Base-by-base conservation (phyloP, 2,888 invertebrate species). In the Enchytraeus crypticus region DNA sequence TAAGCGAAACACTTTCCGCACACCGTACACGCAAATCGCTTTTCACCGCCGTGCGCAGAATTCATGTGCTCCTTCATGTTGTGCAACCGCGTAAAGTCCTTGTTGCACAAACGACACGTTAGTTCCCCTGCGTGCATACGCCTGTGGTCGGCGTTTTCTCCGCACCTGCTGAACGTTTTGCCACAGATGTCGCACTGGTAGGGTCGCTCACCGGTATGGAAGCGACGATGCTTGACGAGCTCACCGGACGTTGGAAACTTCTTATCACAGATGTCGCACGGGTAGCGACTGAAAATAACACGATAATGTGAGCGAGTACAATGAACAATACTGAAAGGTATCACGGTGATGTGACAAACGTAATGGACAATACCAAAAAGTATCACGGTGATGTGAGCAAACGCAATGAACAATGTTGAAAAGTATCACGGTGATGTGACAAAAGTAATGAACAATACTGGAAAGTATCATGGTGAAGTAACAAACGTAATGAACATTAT, bases 21-120 rank as follows among this genome's bases (percentile, higher is more conserved):
- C 5, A 54, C 26, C 5, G 33, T 21, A 26, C 55, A 54, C 5
- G 55, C 34, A 38, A 33, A 54, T 21, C 55, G 55, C 11, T 38
- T 54, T 38, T 34, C 33, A 8, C 55, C 55, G 18, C 33, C 27
- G 38, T 54, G 55, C 11, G 55, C 55, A 38, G 33, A 34, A 32
- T 54, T 54, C 55, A 54, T 54, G n/a, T 54, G 55, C n/a, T 54
- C 55, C 38, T 54, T 54, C 55, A 54, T 54, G 38, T 54, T 54
- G 55, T 54, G 55, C 55, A 33, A 38, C 23, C 55, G 55, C 27
- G 55, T 54, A 26, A 54, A 54, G 32, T 54, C 34, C 38, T 54
- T 54, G 33, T 38, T 38, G 34, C 55, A 54, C 27, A 54, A 27
- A 18, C 21, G 29, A 27, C 55, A 54, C 33, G 34, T 54, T 23